A percentile compares a stretch with the other conserved stretches of the same genome.
These are phyloP conservation scores for Pomacea canaliculata DNA, from an alignment of 2,888 invertebrate species.

Conservation along the genomic window DNA sequence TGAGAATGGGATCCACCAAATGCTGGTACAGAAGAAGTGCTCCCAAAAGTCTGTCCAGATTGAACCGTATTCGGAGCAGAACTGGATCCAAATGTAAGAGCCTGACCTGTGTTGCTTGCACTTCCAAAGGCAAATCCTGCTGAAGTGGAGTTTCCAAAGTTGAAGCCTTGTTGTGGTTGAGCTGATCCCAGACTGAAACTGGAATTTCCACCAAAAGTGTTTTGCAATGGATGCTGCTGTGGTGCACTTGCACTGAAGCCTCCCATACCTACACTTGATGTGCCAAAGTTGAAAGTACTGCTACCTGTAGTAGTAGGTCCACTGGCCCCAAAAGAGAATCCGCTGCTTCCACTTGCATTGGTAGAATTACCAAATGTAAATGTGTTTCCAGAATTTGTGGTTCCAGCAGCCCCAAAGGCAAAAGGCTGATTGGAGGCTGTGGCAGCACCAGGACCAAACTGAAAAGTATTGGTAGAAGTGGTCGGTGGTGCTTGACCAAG, in stretches of 20 bases:
- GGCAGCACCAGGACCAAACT: slow-evolving; percentile 1
- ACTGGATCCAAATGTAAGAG: neutral
- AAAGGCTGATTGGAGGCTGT: neutral
- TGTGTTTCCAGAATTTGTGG: neutral
- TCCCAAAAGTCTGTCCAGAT: neutral
- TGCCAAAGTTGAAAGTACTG: neutral
- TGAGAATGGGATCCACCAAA: neutral
- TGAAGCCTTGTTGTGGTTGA: slow-evolving; percentile 2
- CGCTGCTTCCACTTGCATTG: neutral
- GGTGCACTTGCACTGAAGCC: neutral
- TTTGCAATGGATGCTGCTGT: neutral
- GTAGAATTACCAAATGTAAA: slow-evolving; percentile 4
- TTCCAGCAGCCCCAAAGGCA: slow-evolving; percentile 1
- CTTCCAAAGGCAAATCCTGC: too few relatives aligned
- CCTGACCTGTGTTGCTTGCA: too few relatives aligned
- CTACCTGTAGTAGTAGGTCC: neutral
- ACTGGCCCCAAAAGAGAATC: neutral
- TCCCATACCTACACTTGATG: neutral
- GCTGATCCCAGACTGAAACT: slow-evolving; percentile 2
- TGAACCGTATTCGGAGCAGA: neutral
- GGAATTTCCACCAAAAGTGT: slow-evolving; percentile 1
- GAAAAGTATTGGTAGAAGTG: neutral
- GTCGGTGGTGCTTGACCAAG: neutral
- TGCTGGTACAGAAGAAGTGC: neutral
- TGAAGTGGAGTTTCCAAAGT: too few relatives aligned